Evolutionary conservation across 2,888 invertebrate species (phyloP), one percentile per base, ranked within the genome.

Genomic region (Leptinotarsa juncta): DNA sequence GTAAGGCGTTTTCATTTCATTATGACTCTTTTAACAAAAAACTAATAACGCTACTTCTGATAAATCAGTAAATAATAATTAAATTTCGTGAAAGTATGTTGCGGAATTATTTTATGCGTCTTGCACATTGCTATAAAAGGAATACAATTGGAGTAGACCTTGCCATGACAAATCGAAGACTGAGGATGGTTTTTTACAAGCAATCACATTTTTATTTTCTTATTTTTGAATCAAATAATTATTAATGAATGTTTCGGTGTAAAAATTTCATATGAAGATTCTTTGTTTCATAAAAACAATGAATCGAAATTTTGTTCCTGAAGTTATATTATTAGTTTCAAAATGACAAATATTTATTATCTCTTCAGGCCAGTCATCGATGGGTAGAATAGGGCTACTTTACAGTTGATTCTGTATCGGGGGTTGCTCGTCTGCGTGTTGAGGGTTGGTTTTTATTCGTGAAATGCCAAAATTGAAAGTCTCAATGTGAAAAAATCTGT

Each of bases 131-230:
- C 53, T 26, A 14, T 32, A 67, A 53, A 67, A 67, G 32, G 26
- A 53, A 51, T 67, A 67, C 53, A 67, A 51, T 53, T 57, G 57
- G 32, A 12, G 51, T 32, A 53, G 67, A 67, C 67, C 67, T 67
- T 55, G 67, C 53, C 26, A 32, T 50, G 49, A 51, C 67, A 53
- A 49, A 50, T 23, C 16, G 18, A 42, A 49, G 67, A 15, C 20
- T 51, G 4, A n/a, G 16, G 49, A 67, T 23, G 4, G 14, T 14
- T 14, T 57, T 57, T 57, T 57, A 15, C 23, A 3, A 23, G 23
- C 4, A 57, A 55, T 55, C 20, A 55, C 2, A 5, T 18, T 55
- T 55, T 55, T 55, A 32, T 32, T 20, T 20, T 7, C 18, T 23
- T 5, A 18, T 10, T 20, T 20, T 18, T 3, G 2, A 20, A 20